Conservation (phyloP, 1,140 invertebrate genomes). For the Dreissena polymorpha region DNA sequence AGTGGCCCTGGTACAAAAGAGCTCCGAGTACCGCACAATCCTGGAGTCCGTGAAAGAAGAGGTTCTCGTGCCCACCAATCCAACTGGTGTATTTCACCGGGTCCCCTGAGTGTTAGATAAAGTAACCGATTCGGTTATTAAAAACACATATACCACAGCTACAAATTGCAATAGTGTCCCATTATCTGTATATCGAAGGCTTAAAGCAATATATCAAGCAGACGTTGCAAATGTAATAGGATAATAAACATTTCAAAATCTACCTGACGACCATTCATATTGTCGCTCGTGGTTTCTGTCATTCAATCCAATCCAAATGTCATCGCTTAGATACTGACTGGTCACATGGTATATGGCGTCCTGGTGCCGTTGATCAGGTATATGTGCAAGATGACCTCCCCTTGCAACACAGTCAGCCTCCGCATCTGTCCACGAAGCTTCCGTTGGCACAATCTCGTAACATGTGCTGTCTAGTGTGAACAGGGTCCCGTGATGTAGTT, state of each 20-base stretch:
- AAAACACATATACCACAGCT: too few species aligned
- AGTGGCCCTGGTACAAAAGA: neutral
- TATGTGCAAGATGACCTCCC: constrained; percentile 28
- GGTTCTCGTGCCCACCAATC: neutral
- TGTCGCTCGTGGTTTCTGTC: constrained; percentile 21
- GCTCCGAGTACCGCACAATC: neutral
- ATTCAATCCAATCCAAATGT: constrained; percentile 23
- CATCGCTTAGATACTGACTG: neutral
- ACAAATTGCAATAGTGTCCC: too few species aligned
- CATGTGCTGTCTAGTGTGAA: neutral
- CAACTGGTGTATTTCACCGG: neutral
- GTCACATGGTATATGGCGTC: neutral
- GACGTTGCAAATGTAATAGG: too few species aligned
- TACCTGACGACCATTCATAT: constrained; percentile 31
- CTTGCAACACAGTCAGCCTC: constrained; percentile 15
- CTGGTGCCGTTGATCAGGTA: constrained; percentile 15
- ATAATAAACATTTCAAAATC: too few species aligned
- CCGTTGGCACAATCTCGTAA: neutral
- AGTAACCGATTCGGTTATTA: too few species aligned
- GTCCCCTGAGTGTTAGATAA: neutral
- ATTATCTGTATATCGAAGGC: too few species aligned
- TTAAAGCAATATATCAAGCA: too few species aligned
- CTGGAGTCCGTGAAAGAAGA: neutral
- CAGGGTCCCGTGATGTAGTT: neutral
- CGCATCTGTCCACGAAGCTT: constrained; percentile 8